These are phyloP conservation scores for Parauchenoglanis ngamensis DNA, from an alignment of 2,797 vertebrate genomes.

Conservation along the genomic window DNA sequence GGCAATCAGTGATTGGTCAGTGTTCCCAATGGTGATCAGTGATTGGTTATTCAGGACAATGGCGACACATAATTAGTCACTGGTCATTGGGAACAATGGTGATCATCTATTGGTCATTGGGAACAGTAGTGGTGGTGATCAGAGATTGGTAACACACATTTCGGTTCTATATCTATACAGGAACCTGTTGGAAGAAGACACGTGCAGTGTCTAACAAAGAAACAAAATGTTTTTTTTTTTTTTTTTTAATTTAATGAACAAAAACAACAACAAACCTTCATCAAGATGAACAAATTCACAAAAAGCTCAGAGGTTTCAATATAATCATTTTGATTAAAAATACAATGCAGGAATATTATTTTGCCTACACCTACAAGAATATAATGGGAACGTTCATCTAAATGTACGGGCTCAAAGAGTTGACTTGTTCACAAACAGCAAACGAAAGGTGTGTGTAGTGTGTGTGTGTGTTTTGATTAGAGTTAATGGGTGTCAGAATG, in stretches of 20 bases:
- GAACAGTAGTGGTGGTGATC: neutral
- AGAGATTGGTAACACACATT: neutral
- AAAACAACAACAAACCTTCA: neutral
- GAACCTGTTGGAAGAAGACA: neutral
- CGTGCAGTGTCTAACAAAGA: neutral
- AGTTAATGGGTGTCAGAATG: conserved; percentile 23
- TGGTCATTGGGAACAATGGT: neutral
- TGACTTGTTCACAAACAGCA: neutral
- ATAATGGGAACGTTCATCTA: neutral
- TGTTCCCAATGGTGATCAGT: neutral
- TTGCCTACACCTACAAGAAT: neutral
- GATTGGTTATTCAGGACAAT: neutral
- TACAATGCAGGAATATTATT: neutral
- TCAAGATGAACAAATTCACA: neutral
- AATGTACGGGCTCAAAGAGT: neutral
- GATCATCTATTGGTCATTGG: neutral
- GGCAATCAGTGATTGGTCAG: neutral
- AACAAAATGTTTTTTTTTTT: neutral
- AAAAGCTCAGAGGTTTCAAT: neutral
- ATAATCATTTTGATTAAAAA: neutral
- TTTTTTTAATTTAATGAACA: neutral
- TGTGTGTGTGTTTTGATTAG: conserved; percentile 12
- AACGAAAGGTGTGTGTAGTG: neutral
- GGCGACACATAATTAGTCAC: neutral
- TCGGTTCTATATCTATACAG: neutral